phyloP scores from a whole-genome alignment of 1,140 invertebrate genomes.

The Euwallacea fornicatus region DNA sequence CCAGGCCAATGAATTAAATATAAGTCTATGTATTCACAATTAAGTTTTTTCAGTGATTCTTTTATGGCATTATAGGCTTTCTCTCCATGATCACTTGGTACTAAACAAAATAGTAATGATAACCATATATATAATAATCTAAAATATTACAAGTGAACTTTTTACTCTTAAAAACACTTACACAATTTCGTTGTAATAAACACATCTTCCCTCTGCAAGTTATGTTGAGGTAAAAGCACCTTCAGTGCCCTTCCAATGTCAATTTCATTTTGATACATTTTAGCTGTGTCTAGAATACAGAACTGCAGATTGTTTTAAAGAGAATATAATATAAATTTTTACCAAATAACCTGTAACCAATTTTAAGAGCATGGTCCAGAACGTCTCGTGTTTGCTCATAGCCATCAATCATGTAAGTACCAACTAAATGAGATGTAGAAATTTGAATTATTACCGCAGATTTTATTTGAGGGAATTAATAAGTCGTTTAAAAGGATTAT shows the following conservation, averaged over 20 bases:
- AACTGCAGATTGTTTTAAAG: not conserved
- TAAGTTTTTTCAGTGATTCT: constrained; percentile 65
- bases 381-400: constrained; percentile 15
- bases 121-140: constrained; percentile 2
- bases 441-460: not conserved
- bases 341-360: constrained; percentile 40
- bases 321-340: not conserved
- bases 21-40: constrained; percentile 74
- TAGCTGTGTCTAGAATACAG: constrained; percentile 67
- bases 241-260: constrained; percentile 67
- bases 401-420: constrained; percentile 38
- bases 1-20: constrained; percentile 88
- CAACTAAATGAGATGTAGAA: constrained; percentile 30
- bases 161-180: constrained; percentile 49
- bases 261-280: constrained; percentile 73
- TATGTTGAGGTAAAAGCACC: constrained; percentile 62
- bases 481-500: not conserved
- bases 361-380: constrained; percentile 33
- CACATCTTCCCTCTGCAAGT: constrained; percentile 68
- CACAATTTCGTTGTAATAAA: constrained; percentile 79
- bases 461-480: not conserved
- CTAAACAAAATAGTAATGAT: constrained; percentile 52
- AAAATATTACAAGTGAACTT: not conserved
- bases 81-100: constrained; percentile 69
- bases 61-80: constrained; percentile 61